Evolutionary conservation across 2,888 invertebrate genomes (phyloP).

Genomic region (Aleiodes testaceus): DNA sequence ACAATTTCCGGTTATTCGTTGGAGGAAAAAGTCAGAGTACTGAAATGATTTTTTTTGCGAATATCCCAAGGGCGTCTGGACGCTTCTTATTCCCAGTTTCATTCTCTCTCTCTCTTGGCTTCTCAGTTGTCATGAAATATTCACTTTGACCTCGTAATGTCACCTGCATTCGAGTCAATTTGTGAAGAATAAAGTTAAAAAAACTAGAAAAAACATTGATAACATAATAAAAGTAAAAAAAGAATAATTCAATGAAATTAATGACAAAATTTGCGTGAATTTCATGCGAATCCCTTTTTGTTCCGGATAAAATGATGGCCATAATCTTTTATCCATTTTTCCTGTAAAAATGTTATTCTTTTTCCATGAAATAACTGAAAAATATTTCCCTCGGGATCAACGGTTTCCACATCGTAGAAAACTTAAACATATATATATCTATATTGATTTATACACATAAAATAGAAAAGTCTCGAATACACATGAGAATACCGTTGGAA

Average conservation of each 20-base stretch:
- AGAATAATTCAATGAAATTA: no score
- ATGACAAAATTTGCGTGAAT: no score
- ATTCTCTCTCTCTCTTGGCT: background rate
- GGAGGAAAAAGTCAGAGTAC: constrained; percentile 11
- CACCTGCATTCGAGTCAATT: background rate
- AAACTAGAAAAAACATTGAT: no score
- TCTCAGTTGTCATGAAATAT: background rate
- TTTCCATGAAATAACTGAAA: constrained; percentile 17
- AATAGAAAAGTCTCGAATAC: constrained; percentile 25
- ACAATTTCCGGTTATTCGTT: constrained; percentile 35
- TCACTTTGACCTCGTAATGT: background rate
- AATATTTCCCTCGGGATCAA: constrained; percentile 23
- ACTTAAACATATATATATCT: background rate
- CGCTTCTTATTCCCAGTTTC: background rate
- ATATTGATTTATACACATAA: constrained; percentile 2
- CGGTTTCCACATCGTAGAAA: constrained; percentile 5
- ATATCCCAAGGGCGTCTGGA: constrained; percentile 7
- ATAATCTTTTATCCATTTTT: constrained; percentile 6
- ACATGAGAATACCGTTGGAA: constrained; percentile 28
- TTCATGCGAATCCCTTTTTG: no score
- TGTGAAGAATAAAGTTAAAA: no score
- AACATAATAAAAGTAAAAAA: no score
- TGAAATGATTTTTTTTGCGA: constrained; percentile 15
- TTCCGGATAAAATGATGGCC: background rate
- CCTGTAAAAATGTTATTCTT: constrained; percentile 3